Evolutionary conservation across 2,113 vertebrate species (phyloP).

Genomic region (Herpailurus yagouaroundi): DNA sequence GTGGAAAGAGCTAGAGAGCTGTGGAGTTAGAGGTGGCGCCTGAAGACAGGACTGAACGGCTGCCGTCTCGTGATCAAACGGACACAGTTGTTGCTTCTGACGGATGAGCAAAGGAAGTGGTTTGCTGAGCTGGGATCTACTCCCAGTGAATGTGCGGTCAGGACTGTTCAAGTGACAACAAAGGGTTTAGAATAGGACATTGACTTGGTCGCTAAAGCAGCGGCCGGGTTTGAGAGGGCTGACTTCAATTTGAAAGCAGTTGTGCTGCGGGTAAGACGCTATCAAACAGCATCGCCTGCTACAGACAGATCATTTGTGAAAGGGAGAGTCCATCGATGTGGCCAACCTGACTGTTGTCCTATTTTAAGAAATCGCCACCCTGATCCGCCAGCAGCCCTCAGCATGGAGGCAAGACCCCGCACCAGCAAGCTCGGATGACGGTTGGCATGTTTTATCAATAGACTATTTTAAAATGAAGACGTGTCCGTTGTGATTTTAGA

Average conservation of each 20-base stretch:
- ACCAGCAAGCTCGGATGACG: background rate
- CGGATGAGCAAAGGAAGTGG: background rate
- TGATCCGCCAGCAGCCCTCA: background rate
- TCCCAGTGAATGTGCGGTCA: background rate
- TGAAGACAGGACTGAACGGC: background rate
- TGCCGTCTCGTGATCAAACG: background rate
- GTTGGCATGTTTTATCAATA: background rate
- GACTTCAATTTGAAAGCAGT: background rate
- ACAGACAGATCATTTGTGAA: background rate
- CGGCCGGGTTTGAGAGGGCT: background rate
- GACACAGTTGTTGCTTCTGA: background rate
- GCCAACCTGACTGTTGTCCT: background rate
- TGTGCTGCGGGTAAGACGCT: background rate
- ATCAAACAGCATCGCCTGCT: background rate
- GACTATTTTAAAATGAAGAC: background rate
- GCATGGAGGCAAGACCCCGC: background rate
- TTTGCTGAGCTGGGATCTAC: background rate
- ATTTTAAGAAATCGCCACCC: background rate
- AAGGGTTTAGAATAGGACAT: background rate
- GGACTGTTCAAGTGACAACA: background rate
- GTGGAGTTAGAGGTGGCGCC: background rate
- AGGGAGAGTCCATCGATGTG: background rate
- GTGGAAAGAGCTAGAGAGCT: background rate
- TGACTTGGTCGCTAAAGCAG: background rate
- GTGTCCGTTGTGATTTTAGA: background rate